Evolutionary conservation across 2,888 invertebrate genomes (phyloP), one percentile per base, ranked within the genome.

Genomic region (Morpho achilles): DNA sequence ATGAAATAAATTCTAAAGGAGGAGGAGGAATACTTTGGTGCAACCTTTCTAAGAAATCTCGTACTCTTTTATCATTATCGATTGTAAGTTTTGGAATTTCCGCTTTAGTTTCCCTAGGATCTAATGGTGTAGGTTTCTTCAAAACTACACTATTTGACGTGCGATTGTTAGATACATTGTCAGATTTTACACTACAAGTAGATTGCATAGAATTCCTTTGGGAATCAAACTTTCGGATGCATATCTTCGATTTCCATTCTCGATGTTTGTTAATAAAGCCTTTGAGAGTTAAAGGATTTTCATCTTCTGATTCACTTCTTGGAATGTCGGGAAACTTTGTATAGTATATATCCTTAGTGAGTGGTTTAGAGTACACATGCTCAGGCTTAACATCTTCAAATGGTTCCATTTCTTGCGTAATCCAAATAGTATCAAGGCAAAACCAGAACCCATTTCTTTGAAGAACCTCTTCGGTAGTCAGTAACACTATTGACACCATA

Each of bases 221-320:
- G n/a, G 75, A 75, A 54, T 76, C 68, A 39, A 77, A 75, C 69
- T 75, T 77, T 67, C 76, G 79, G 46, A 87, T 71, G 43, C 71
- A 67, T 65, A 87, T 75, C 63, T 84, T 89, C 1, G 82, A 76
- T 70, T 81, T 82, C 87, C 89, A 87, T 63, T 86, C 78, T 46
- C 69, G 67, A 59, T 87, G 82, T 72, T 88, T 89, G 40, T 60
- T 73, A 67, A 69, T 71, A 68, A 89, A 89, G 42, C 87, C 88
- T 41, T 70, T 77, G 7, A 88, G 63, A 51, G 81, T 83, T 45
- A 87, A 62, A 1, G 87, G 79, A 58, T 75, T 82, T 63, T 89
- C 89, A 41, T 88, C 90, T 56, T 90, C 90, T 0, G 89, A 89
- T 70, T 88, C 88, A 65, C 90, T 89, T 72, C 88, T 75, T 1